Base-by-base conservation (phyloP, 1,140 invertebrate species). In the Matsumurasca onukii region DNA sequence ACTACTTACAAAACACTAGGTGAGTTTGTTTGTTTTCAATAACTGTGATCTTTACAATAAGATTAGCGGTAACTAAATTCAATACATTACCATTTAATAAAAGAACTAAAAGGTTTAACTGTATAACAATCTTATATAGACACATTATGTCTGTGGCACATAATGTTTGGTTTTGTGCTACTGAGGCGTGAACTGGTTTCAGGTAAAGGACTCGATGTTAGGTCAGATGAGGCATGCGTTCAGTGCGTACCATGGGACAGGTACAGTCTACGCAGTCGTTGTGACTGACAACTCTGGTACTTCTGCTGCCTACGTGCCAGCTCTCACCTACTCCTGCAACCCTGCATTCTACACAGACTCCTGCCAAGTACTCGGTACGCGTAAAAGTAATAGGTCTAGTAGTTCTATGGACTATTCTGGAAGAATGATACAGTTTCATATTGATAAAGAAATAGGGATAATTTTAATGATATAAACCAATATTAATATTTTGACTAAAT, bases 271-370 rank as follows among this genome's bases (percentile, higher is more conserved):
- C 73, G 85, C 79, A 0, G 82, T 87, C 20, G 78, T 90, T 5
- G 87, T 86, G 1, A 83, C 80, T 34, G 80, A 78, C 70, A 15
- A 73, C 69, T 9, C 67, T 71, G 80, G 78, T 70, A 13, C 72
- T 69, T 3, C 66, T 72, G 83, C 88, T 20, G 81, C 84, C 1
- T 92, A 92, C 74, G 83, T 91, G 1, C 89, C 90, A 1, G 79
- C 80, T 5, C 78, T 86, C 57, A 87, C 86, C 1, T 91, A 90
- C 75, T 86, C 82, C 1, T 91, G 89, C 76, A 79, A 82, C 71
- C 77, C 82, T 9, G 30, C 77, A 3, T 73, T 77, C 1, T 77
- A 77, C 59, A 74, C 75, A 2, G 77, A 78, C 25, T 76, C 78
- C 20, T 88, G 86, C 71, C 67, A 81, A 66, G 69, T 80, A 71